These are phyloP conservation scores for Diachasma alloeum DNA, from an alignment of 1,140 invertebrate genomes.

Conservation along the genomic window DNA sequence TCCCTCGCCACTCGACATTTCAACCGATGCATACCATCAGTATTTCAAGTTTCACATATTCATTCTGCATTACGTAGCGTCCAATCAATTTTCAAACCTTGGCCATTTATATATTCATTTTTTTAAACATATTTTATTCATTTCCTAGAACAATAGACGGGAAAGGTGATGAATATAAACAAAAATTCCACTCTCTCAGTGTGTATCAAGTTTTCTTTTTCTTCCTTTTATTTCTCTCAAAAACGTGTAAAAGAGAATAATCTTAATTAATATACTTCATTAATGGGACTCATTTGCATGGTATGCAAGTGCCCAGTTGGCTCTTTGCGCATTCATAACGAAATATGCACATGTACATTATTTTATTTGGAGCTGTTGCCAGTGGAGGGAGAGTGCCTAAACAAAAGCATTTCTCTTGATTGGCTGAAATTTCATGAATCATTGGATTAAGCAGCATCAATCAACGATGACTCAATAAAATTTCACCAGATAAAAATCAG, in stretches of 20 bases:
- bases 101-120: no score
- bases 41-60: background rate
- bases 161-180: background rate
- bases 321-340: background rate
- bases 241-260: conserved; percentile 7
- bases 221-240: background rate
- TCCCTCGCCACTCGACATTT: background rate
- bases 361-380: background rate
- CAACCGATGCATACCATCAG: background rate
- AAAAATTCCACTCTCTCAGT: background rate
- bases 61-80: background rate
- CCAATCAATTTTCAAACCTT: background rate
- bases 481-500: conserved; percentile 11
- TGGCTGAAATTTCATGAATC: background rate
- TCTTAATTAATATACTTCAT: conserved; percentile 3
- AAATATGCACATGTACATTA: background rate
- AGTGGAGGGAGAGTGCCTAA: no score
- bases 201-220: background rate
- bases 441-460: conserved; percentile 14
- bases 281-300: background rate
- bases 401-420: background rate
- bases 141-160: no score
- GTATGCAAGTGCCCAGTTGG: background rate
- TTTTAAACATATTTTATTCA: no score
- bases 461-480: conserved; percentile 2